Evolutionary conservation across 2,797 vertebrate species (phyloP), one percentile per base, ranked within the genome.

Genomic region (Gallinago stenura): DNA sequence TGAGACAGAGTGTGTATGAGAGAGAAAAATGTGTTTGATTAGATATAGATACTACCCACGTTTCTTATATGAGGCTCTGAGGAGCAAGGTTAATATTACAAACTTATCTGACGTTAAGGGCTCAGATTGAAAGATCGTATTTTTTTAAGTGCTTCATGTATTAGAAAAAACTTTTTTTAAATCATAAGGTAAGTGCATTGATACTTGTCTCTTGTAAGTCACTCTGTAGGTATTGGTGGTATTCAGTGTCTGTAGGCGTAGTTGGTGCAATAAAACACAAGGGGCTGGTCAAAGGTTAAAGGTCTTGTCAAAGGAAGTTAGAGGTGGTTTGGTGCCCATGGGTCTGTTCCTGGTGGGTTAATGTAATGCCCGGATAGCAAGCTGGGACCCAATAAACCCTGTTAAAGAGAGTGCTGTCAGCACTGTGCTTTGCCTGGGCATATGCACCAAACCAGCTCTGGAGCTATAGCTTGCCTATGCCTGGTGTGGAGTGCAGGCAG

Each of bases 341-440:
- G 37, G 6, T 76, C 26, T 46, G 11, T 33, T 70, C 10, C 24
- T 48, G 12, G 19, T 51, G 43, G 43, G 13, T 80, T 53, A 43
- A 51, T 39, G 41, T 22, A 89, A 57, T 11, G 54, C 54, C 58
- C 84, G 31, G 82, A 9, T 56, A 89, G 48, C 35, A 21, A 79
- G 25, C 57, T 57, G 54, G 45, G 50, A 33, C 37, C 12, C 20
- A 48, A 25, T 7, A 68, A 75, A 33, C 7, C 4, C 33, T 25
- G 3, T 79, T 57, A 31, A 1, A 48, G 79, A 46, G 46, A 21
- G 28, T 0, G 2, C 21, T 82, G 26, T 18, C 12, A 13, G 31
- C 0, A 0, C 8, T 15, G 6, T 37, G 69, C 50, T 65, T 58
- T 6, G 41, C 26, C 31, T 3, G 1, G 19, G 10, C 1, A 1